phyloP scores from a whole-genome alignment of 2,888 invertebrate genomes.

The Helleia helle region DNA sequence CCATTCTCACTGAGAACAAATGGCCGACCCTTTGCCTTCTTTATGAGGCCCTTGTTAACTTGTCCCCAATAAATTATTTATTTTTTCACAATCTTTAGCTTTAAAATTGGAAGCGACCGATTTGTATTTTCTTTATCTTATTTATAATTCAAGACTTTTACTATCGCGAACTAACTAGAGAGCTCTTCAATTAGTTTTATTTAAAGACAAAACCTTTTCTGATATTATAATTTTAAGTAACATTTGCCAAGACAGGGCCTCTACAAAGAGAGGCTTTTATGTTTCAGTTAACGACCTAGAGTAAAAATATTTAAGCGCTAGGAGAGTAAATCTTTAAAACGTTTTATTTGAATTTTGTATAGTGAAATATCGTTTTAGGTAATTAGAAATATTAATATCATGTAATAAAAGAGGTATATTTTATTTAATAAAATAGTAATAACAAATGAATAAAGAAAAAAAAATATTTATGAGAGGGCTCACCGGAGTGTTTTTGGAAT shows the following conservation, averaged over 20 bases:
- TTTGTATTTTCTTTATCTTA: slow-evolving; percentile 25
- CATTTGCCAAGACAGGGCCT: slow-evolving; percentile 7
- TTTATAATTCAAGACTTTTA: neutral
- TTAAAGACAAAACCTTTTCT: slow-evolving; percentile 2
- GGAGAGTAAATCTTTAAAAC: slow-evolving; percentile 2
- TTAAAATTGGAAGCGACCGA: slow-evolving; percentile 33
- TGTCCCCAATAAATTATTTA: slow-evolving; percentile 73
- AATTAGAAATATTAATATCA: slow-evolving; percentile 4
- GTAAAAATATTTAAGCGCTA: slow-evolving; percentile 11
- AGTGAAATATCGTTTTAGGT: neutral
- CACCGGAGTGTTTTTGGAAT: neutral
- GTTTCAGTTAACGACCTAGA: slow-evolving; percentile 11
- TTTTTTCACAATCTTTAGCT: slow-evolving; percentile 32
- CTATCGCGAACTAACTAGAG: neutral
- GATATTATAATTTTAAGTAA: slow-evolving; percentile 13
- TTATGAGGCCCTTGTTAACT: slow-evolving; percentile 73
- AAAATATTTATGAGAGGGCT: too few species aligned
- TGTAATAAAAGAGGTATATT: too few species aligned
- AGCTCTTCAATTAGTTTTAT: neutral
- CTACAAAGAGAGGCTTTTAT: slow-evolving; percentile 12
- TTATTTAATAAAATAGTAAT: too few species aligned
- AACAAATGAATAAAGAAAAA: too few species aligned
- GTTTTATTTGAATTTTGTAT: neutral
- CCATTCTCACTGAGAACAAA: slow-evolving; percentile 65
- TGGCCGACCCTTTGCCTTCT: slow-evolving; percentile 72